Evolutionary conservation across 2,888 invertebrate species (phyloP), one percentile per base, ranked within the genome.

Genomic region (Nomada ruficornis): DNA sequence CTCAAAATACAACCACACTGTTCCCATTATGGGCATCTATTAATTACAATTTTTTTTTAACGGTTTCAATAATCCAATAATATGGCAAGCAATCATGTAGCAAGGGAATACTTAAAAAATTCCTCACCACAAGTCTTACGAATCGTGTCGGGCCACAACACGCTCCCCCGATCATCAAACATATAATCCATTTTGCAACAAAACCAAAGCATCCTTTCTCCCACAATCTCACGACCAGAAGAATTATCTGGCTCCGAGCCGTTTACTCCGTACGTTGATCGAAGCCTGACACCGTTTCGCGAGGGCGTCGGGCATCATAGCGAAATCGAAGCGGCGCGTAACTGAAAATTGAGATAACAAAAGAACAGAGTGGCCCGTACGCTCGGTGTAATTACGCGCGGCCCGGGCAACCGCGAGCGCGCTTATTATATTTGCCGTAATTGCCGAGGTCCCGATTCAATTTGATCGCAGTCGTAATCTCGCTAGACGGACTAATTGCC

Each of bases 391-490:
- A 80, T 80, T 80, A 72, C 80, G 65, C 52, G 23, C 44, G 44
- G 57, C 42, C 20, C 18, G 42, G 23, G 70, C 23, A 72, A 62
- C 52, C 72, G 80, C 72, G 80, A 67, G 80, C 80, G 71, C 72
- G 80, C 72, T 67, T 80, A 80, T 80, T 80, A 80, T 80, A 80
- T 80, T 80, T 80, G 80, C 80, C 80, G 62, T 80, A 80, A 80
- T 80, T 80, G 80, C 80, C 80, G 80, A 72, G 79, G 72, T 72
- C 73, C 67, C 80, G 80, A 80, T 80, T 80, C 80, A 80, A 80
- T 80, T 80, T 80, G 80, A 80, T 80, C 80, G 67, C 80, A 79
- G 80, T 80, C 80, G 80, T 72, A 80, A 80, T 80, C 80, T 72
- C 65, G 80, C 80, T 80, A 72, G 80, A 79, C 80, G 80, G 80